Percentiles rank a stretch among this genome's conserved stretches.
Evolutionary conservation across 2,888 invertebrate genomes (phyloP).

Genomic region (Diogma glabrata): DNA sequence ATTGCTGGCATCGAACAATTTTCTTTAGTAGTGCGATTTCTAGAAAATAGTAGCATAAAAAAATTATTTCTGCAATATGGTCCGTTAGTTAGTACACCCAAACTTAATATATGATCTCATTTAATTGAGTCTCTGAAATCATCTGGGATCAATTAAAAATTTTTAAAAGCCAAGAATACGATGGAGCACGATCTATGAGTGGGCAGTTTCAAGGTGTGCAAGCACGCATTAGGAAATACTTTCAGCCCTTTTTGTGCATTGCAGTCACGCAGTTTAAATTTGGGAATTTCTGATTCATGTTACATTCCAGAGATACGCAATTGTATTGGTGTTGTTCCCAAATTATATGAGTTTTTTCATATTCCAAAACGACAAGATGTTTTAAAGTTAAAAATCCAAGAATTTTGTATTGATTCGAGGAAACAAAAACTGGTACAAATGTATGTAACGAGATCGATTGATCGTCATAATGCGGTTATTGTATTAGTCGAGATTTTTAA

Average conservation of each 20-base stretch:
- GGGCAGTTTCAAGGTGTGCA: background rate
- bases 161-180: background rate
- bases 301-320: background rate
- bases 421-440: constrained; percentile 1
- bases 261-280: background rate
- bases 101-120: background rate
- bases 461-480: background rate
- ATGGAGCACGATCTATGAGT: background rate
- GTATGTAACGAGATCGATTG: background rate
- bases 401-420: background rate
- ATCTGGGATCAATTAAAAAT: too few relatives aligned
- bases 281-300: background rate
- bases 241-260: background rate
- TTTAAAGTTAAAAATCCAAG: background rate
- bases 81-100: background rate
- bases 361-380: background rate
- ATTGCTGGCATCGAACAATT: background rate
- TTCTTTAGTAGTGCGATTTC: background rate
- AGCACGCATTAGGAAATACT: background rate
- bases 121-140: background rate
- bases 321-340: background rate
- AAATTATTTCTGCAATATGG: background rate
- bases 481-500: background rate
- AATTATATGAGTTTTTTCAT: constrained; percentile 4
- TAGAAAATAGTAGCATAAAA: background rate